Evolutionary conservation across 2,888 invertebrate species (phyloP), one percentile per base, ranked within the genome.

Genomic region (Lacanobia wlatinum): DNA sequence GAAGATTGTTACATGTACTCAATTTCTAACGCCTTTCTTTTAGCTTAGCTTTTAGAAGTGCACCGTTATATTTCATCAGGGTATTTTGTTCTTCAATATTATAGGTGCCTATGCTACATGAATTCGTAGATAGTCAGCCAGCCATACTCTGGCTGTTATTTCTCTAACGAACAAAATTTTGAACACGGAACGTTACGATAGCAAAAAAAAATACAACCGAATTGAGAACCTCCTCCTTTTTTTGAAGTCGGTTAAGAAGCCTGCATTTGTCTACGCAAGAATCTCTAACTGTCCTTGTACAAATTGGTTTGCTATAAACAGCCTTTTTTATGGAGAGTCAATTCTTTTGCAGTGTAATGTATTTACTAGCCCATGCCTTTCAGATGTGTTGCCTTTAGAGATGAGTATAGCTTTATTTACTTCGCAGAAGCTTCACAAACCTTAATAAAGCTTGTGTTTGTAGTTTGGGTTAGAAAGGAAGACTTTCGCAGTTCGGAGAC

Each of bases 251-350:
- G n/a, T n/a, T n/a, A n/a, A n/a, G n/a, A n/a, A n/a, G n/a, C n/a
- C 59, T 67, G 62, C 58, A 53, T 77, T 74, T 62, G 58, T 62
- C 62, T 55, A 43, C 14, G 53, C 67, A 80, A 59, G 66, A 77
- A 80, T 80, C 76, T 80, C 48, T 34, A 66, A 58, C 75, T 67
- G 74, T 66, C 77, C 52, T 76, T 72, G 50, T 63, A 74, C 62
- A 77, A 80, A 77, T 77, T 67, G 77, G 56, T 59, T 74, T 77
- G 80, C 80, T 34, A 74, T 67, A 75, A 74, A 67, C 67, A 74
- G 53, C 40, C 66, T 63, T 63, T 59, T 73, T 80, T 74, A 74
- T 68, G 28, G 43, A 28, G 43, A 80, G 14, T 21, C 80, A 59
- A 77, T 80, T 80, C 48, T 80, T 61, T 61, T 58, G 34, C 60